A percentile compares a stretch with the other conserved stretches of the same genome.
Conservation (phyloP, 2,113 vertebrate genomes). For the Tauraco erythrolophus region DNA sequence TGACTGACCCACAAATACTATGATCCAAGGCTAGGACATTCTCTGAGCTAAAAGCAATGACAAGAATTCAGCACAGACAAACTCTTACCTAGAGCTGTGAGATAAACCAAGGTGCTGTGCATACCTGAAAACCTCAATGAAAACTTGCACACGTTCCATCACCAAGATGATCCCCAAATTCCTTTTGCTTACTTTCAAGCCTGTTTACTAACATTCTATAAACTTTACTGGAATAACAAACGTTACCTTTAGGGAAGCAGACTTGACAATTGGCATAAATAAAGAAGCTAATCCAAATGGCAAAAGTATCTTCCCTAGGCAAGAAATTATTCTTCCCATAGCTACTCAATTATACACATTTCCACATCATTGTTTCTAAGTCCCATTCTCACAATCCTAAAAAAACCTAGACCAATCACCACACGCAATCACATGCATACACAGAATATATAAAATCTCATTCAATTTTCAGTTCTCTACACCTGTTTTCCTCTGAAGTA, state of each 20-base stretch:
- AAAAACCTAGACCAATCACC: background rate
- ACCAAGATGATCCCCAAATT: background rate
- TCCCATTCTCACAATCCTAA: background rate
- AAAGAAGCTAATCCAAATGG: background rate
- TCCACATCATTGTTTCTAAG: background rate
- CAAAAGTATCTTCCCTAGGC: background rate
- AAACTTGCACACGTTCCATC: background rate
- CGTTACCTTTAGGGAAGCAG: background rate
- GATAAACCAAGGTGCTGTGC: background rate
- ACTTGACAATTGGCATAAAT: background rate
- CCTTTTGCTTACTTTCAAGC: background rate
- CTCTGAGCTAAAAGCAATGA: conserved; percentile 51
- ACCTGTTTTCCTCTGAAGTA: background rate
- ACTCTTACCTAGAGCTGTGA: conserved; percentile 18
- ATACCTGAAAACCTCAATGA: background rate
- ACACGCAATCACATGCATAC: background rate
- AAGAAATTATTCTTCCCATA: background rate
- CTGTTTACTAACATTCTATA: background rate
- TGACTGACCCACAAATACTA: conserved; percentile 41
- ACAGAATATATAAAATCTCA: background rate
- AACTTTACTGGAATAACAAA: background rate
- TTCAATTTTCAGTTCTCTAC: background rate
- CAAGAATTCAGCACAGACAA: conserved; percentile 47
- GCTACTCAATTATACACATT: background rate
- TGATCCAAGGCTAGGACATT: conserved; percentile 40